Conservation (phyloP, 2,113 vertebrate species). For the Athene noctua region DNA sequence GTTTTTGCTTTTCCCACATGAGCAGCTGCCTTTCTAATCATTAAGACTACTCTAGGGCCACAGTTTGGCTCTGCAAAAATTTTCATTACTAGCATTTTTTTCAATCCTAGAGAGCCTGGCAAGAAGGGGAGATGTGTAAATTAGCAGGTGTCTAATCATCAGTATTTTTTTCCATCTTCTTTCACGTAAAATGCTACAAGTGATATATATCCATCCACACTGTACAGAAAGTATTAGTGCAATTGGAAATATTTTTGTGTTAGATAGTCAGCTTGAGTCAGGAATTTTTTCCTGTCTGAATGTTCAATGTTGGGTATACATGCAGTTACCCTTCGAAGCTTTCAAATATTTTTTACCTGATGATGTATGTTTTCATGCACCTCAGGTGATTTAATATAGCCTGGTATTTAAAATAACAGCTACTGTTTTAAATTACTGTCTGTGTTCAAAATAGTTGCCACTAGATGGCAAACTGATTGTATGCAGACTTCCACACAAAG, state of each 20-base stretch:
- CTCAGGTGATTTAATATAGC: background rate
- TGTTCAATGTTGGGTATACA: background rate
- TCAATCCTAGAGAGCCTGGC: background rate
- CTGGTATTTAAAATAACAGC: background rate
- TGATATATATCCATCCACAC: background rate
- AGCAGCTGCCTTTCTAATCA: background rate
- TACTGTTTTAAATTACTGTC: background rate
- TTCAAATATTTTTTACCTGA: background rate
- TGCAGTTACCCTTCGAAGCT: background rate
- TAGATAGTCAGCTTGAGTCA: background rate
- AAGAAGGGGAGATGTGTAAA: background rate
- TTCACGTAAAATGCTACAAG: background rate
- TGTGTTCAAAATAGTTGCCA: constrained; percentile 71
- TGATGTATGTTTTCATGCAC: background rate
- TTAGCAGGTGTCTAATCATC: background rate
- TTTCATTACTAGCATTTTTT: background rate
- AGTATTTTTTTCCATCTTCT: background rate
- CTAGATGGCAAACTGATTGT: constrained; percentile 78
- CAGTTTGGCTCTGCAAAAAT: background rate
- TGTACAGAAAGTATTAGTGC: background rate
- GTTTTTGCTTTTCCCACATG: background rate
- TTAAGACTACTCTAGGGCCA: background rate
- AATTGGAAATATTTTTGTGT: background rate
- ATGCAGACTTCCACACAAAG: constrained; percentile 57
- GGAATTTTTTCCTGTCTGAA: background rate